Percentiles rank a stretch among this genome's conserved stretches.
Conservation (phyloP, 2,888 invertebrate species). For the Himalopsyche kuldschensis region DNA sequence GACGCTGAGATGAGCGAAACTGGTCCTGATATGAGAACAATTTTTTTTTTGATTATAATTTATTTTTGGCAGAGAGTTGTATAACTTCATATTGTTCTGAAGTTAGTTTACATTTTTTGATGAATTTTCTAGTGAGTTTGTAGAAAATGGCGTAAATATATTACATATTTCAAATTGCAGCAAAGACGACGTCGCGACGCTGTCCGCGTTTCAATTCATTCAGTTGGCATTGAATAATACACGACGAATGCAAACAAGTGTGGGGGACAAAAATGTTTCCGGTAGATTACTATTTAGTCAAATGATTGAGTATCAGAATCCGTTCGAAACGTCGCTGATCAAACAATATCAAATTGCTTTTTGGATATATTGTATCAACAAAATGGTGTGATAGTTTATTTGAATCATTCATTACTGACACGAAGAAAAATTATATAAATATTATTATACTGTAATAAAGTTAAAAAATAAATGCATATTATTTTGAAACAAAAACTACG, state of each 20-base stretch:
- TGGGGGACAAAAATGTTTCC: slow-evolving; percentile 8
- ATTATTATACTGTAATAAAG: no score
- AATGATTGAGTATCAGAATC: slow-evolving; percentile 23
- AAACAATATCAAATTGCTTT: background rate
- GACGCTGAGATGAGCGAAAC: no score
- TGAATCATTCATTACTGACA: background rate
- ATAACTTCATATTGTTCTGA: no score
- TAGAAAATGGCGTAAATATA: background rate
- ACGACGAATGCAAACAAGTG: slow-evolving; percentile 23
- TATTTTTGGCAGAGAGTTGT: no score
- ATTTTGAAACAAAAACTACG: no score
- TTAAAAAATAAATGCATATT: no score
- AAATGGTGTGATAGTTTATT: background rate
- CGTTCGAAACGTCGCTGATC: slow-evolving; percentile 3
- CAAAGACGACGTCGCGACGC: background rate
- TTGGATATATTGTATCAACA: background rate
- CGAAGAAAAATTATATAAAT: no score
- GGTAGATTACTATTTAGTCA: slow-evolving; percentile 19
- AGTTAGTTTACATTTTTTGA: no score
- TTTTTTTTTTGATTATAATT: no score
- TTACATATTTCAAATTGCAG: background rate
- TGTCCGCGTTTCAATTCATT: background rate
- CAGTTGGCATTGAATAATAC: slow-evolving; percentile 14
- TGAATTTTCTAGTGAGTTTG: no score
- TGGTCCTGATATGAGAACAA: no score